Evolutionary conservation across 2,888 invertebrate species (phyloP).

Genomic region (Lasius fuliginosus): DNA sequence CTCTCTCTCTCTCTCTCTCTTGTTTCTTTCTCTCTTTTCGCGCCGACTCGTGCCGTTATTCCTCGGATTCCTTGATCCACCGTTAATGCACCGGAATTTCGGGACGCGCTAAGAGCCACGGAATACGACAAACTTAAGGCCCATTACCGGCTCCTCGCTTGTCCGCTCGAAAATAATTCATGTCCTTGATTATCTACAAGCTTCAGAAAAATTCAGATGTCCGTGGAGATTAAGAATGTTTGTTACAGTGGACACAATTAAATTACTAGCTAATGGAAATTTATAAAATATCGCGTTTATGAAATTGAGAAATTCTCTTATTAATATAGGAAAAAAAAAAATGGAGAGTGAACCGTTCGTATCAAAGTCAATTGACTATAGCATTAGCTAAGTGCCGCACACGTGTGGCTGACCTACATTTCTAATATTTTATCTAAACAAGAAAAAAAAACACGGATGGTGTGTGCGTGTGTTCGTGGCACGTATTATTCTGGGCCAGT

Average conservation of each 20-base stretch:
- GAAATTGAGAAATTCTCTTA: not conserved
- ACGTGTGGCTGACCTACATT: constrained; percentile 1
- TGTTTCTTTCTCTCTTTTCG: not conserved
- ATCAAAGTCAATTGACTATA: not conserved
- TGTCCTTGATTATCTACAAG: constrained; percentile 10
- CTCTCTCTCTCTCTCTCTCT: constrained; percentile 1
- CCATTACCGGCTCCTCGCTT: constrained; percentile 20
- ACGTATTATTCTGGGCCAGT: constrained; percentile 35
- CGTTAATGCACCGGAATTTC: constrained; percentile 56
- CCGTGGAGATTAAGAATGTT: not conserved
- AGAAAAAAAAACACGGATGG: constrained; percentile 11
- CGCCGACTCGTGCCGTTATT: constrained; percentile 44
- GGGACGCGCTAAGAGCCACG: constrained; percentile 38
- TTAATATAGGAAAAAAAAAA: not conserved
- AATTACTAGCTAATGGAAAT: not conserved
- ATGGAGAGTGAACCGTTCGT: not conserved
- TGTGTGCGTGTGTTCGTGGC: not conserved
- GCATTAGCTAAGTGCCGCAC: not conserved
- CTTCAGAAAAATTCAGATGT: not conserved
- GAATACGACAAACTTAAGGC: constrained; percentile 50
- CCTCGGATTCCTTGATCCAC: constrained; percentile 54
- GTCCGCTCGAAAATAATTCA: constrained; percentile 34
- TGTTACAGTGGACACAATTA: not conserved
- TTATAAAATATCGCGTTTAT: not conserved
- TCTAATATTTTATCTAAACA: constrained; percentile 30